Base-by-base conservation (phyloP, 2,888 invertebrate species). In the Trichogramma evanescens region DNA sequence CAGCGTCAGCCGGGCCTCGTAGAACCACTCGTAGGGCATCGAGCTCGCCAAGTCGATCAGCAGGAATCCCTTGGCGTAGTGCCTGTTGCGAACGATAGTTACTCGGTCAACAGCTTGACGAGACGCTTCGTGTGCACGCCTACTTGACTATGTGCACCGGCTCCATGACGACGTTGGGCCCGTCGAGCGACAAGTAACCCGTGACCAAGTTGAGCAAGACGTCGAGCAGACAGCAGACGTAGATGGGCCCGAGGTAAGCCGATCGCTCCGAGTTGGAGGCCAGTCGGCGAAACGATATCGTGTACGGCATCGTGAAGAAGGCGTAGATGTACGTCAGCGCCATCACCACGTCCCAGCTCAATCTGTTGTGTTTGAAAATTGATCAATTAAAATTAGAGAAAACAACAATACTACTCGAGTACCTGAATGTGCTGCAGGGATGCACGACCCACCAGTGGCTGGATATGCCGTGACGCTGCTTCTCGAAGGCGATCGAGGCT, bases 371-470 rank as follows among this genome's bases (percentile, higher is more conserved):
- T 48, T 26, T n/a, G 42, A 57, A 26, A 42, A 13, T 13, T 56
- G 4, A 9, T 39, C 43, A 44, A 53, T 42, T 55, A 1, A 7
- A 53, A 13, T 2, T 13, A 13, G 13, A 13, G 2, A 13, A 13
- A 13, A 13, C 13, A 13, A 13, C 13, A 13, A n/a, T n/a, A n/a
- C n/a, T n/a, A n/a, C n/a, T n/a, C n/a, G n/a, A 13, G 13, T 13
- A 74, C 75, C 75, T 69, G 5, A 73, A 68, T 13, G 51, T 58
- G 59, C 78, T 78, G 63, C 69, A 77, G 0, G 78, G 78, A 64
- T 78, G 78, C 62, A 78, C 72, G 10, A 75, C 61, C 73, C 74
- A 78, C 71, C 74, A 72, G 40, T 72, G 44, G 0, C 60, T 10
- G 5, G 71, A 70, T 13, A 69, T 68, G 6, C 72, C 69, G 42